Evolutionary conservation across 2,113 vertebrate species (phyloP), one percentile per base, ranked within the genome.

Genomic region (Psephotus haematonotus): DNA sequence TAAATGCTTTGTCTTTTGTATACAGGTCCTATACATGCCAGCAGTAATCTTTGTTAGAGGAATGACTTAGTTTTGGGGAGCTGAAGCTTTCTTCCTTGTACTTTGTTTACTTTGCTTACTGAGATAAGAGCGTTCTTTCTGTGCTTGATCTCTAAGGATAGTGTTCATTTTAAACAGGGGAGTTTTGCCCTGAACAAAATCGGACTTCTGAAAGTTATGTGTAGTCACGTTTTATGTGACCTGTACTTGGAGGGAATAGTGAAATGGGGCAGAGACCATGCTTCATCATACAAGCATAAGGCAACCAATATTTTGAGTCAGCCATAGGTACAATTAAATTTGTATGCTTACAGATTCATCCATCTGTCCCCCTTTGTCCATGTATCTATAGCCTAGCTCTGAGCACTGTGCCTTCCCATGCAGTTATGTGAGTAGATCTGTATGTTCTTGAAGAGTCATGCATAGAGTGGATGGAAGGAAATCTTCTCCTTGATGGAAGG

Each of bases 161-260:
- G 72, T 65, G 82, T 90, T 96, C 44, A 29, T 94, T 96, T 97
- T 95, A 82, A 93, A 47, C 11, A 70, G 33, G 9, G 25, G 46
- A 64, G 23, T 72, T 97, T 52, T 85, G 33, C 75, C 85, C 33
- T 60, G 78, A 71, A 16, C 35, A 43, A 57, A 79, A 90, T 90
- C 52, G 67, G 64, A 62, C 57, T 94, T 75, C 19, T 81, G 47
- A 71, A 87, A 59, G 25, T 37, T 46, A 29, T 1, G 9, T 0
- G 0, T n/a, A 71, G 78, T 60, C 62, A 37, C 4, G 2, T 86
- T 92, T 88, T 83, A 19, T 28, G 76, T 86, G 62, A 29, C 35
- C 10, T 53, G 15, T 84, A 17, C 13, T 17, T 86, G 35, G 2
- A 9, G 65, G 43, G 12, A 79, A 19, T 29, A 67, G 55, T 35